phyloP scores from a whole-genome alignment of 2,888 invertebrate genomes.

The Polyommatus icarus region DNA sequence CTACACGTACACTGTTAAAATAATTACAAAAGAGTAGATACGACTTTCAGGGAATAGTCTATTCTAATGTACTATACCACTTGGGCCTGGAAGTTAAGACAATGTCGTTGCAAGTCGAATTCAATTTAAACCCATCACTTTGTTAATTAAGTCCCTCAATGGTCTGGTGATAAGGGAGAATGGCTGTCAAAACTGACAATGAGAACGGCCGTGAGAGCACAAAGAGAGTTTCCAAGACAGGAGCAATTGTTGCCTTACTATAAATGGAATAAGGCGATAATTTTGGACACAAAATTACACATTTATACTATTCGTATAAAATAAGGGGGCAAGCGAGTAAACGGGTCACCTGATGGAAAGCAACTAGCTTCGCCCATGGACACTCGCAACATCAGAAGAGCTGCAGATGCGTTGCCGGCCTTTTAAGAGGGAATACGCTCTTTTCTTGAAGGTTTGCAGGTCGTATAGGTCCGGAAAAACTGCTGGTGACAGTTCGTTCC shows the following conservation, averaged over 20 bases:
- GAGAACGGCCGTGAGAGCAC: neutral
- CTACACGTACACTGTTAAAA: too few species aligned
- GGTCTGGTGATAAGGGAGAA: neutral
- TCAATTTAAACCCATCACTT: constrained; percentile 7
- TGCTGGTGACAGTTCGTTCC: too few species aligned
- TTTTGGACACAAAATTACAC: neutral
- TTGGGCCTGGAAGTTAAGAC: neutral
- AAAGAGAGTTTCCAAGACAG: neutral
- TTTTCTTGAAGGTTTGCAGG: too few species aligned
- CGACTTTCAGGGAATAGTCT: neutral
- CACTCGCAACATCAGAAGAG: too few species aligned
- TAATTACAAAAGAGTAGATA: neutral
- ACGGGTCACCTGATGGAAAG: too few species aligned
- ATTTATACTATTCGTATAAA: too few species aligned
- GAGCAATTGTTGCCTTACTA: neutral
- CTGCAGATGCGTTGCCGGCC: too few species aligned
- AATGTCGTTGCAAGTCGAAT: neutral
- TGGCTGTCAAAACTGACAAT: neutral
- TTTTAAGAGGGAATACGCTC: too few species aligned
- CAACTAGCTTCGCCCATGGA: too few species aligned
- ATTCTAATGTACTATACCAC: neutral
- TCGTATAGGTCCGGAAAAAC: too few species aligned
- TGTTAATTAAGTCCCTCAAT: constrained; percentile 18
- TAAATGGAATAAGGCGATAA: neutral
- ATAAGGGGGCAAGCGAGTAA: too few species aligned